Evolutionary conservation across 1,140 invertebrate genomes (phyloP).

Genomic region (Periplaneta americana): DNA sequence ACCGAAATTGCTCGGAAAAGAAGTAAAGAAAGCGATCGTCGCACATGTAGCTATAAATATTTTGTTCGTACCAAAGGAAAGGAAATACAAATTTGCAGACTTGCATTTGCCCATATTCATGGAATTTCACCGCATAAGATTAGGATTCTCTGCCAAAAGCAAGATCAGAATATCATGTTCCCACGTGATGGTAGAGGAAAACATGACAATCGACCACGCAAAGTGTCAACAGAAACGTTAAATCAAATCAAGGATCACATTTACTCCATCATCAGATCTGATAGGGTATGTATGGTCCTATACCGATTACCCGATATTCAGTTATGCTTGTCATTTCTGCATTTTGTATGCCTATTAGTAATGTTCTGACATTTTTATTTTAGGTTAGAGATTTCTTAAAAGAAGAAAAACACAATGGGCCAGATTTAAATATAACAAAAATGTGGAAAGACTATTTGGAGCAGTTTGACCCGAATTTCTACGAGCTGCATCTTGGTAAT

Average conservation of each 20-base stretch:
- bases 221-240: constrained; percentile 41
- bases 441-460: constrained; percentile 51
- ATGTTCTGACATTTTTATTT: background rate
- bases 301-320: background rate
- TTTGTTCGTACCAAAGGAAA: constrained; percentile 46
- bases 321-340: background rate
- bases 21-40: constrained; percentile 40
- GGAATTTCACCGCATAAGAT: constrained; percentile 49
- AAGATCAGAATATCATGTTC: constrained; percentile 51
- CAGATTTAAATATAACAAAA: constrained; percentile 51
- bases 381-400: constrained; percentile 26
- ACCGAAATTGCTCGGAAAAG: constrained; percentile 48
- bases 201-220: constrained; percentile 42
- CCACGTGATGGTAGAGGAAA: constrained; percentile 47
- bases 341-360: background rate
- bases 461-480: constrained; percentile 43
- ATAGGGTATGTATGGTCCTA: constrained; percentile 13
- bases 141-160: constrained; percentile 47
- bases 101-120: constrained; percentile 51
- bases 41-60: constrained; percentile 51
- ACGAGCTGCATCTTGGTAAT: background rate
- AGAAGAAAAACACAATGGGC: constrained; percentile 31
- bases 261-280: constrained; percentile 39
- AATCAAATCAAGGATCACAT: constrained; percentile 49
- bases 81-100: constrained; percentile 49